A percentile compares a stretch with the other conserved stretches of the same genome.
Evolutionary conservation across 2,113 vertebrate genomes (phyloP).

Genomic region (Rhea americana): DNA sequence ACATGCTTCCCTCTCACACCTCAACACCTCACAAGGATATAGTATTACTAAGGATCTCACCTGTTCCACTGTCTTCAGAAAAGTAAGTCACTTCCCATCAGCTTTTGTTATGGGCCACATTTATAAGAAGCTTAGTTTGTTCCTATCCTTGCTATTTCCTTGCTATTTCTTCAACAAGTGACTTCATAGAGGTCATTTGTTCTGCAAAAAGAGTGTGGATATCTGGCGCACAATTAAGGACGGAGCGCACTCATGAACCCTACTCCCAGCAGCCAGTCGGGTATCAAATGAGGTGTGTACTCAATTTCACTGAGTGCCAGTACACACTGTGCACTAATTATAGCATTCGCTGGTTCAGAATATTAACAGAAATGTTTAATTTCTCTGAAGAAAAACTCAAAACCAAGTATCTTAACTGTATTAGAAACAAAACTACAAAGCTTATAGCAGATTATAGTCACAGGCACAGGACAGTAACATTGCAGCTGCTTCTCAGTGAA

Average conservation of each 20-base stretch:
- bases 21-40: not conserved
- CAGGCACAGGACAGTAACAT: not conserved
- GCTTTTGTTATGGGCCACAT: not conserved
- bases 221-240: not conserved
- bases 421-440: not conserved
- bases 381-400: not conserved
- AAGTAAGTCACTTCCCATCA: not conserved
- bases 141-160: not conserved
- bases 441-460: not conserved
- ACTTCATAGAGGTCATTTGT: not conserved
- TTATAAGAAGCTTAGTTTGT: not conserved
- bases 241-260: accelerated
- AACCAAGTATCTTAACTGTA: not conserved
- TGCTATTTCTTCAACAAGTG: not conserved
- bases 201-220: not conserved
- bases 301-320: accelerated
- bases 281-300: accelerated
- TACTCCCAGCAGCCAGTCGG: not conserved
- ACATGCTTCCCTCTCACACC: not conserved
- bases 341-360: not conserved
- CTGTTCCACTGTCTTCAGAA: not conserved
- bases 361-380: slow-evolving; percentile 10
- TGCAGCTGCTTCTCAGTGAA: not conserved
- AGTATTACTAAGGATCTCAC: not conserved
- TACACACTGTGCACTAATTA: accelerated